Base-by-base conservation (phyloP, 2,113 vertebrate species). In the Strix uralensis region DNA sequence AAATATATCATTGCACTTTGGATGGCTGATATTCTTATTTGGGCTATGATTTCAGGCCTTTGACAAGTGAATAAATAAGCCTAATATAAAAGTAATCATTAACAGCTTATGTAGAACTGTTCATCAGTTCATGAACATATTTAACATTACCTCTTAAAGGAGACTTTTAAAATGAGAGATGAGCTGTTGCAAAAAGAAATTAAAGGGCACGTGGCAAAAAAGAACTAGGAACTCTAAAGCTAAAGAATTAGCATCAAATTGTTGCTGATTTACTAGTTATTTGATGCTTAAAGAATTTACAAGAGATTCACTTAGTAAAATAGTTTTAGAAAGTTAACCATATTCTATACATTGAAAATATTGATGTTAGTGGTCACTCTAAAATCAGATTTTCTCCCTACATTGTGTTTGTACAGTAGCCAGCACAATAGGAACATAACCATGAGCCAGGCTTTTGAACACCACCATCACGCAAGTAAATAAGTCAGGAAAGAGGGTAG, bases 31-130 rank as follows among this genome's bases (percentile, higher is more conserved):
- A 44, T 62, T 63, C 75, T 78, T 86, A 62, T 5, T 63, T n/a
- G 29, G 54, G 44, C 9, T 74, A 63, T 9, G 36, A 61, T 92
- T 93, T 79, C 3, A 11, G 44, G 57, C 19, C 65, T 65, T 88
- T 78, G 83, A 59, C 30, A 74, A 86, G 66, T 65, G 49, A 94
- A 86, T 75, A 92, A 92, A 55, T 52, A 86, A 78, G 23, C 11
- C 36, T 66, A 47, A 91, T 59, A 83, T 73, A 83, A 58, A 88
- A 86, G 51, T 22, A 86, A 69, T 59, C 21, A 79, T 87, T 94
- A 72, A 9, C 36, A 87, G 40, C 13, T 71, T 81, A 86, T 40
- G 61, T 15, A 54, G 54, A 83, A 78, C 32, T 40, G 55, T 65
- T 83, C 20, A 81, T 62, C 25, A 61, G 29, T 32, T 84, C 57